phyloP scores from a whole-genome alignment of 2,888 invertebrate genomes.

The Drosophila borealis region DNA sequence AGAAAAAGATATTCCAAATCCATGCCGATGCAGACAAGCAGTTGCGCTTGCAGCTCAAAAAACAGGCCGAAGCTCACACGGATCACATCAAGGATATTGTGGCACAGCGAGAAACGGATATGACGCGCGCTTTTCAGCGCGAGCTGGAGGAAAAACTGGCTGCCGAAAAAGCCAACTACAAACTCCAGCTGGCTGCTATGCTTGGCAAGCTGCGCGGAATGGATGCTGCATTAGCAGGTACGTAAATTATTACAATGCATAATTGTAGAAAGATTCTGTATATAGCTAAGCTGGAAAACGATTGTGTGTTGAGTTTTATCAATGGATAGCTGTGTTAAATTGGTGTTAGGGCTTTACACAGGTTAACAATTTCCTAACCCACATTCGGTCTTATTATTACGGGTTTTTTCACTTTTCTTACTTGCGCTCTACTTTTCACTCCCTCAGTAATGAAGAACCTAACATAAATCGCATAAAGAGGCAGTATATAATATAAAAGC shows the following conservation, averaged over 20 bases:
- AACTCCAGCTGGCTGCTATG: conserved; percentile 90
- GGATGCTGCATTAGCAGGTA: conserved; percentile 91
- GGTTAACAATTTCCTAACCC: too few species aligned
- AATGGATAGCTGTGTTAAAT: too few species aligned
- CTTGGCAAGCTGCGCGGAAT: conserved; percentile 91
- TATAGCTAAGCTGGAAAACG: background rate
- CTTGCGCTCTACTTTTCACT: too few species aligned
- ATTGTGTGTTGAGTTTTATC: background rate
- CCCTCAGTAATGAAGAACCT: too few species aligned
- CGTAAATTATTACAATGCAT: conserved; percentile 59
- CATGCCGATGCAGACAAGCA: conserved; percentile 89
- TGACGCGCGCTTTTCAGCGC: conserved; percentile 86
- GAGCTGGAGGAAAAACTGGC: conserved; percentile 89
- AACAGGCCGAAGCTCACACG: conserved; percentile 94
- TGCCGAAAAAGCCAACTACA: conserved; percentile 89
- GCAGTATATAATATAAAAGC: too few species aligned
- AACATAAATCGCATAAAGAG: too few species aligned
- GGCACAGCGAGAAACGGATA: conserved; percentile 85
- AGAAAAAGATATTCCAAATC: conserved; percentile 88
- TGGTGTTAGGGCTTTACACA: too few species aligned
- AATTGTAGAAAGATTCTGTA: background rate
- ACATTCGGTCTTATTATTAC: background rate
- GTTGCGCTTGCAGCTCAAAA: conserved; percentile 91
- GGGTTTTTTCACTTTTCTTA: too few species aligned
- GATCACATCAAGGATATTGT: conserved; percentile 92